A percentile compares a stretch with the other conserved stretches of the same genome.
Evolutionary conservation across 2,888 invertebrate genomes (phyloP).

Genomic region (Callinectes sapidus): DNA sequence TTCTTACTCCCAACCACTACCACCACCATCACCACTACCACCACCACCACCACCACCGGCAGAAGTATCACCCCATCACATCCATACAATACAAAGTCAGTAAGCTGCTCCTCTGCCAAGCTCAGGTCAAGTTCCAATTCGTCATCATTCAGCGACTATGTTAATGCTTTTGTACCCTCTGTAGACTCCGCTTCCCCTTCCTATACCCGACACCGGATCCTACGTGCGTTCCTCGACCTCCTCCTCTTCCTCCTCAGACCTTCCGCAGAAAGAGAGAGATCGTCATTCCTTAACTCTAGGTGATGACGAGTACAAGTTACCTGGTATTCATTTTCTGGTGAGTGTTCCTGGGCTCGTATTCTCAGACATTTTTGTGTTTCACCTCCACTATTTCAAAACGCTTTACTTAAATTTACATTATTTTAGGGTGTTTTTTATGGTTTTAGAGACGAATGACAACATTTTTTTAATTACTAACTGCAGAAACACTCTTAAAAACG

Average conservation of each 20-base stretch:
- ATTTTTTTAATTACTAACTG: too few relatives aligned
- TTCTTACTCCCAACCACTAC: background rate
- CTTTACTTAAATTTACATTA: too few relatives aligned
- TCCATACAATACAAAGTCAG: background rate
- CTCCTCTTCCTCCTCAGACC: background rate
- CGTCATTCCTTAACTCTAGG: background rate
- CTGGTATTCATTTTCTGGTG: background rate
- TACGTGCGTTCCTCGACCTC: background rate
- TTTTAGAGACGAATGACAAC: too few relatives aligned
- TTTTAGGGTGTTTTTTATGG: too few relatives aligned
- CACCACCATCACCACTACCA: too few relatives aligned
- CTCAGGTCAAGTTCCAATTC: background rate
- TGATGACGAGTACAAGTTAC: background rate
- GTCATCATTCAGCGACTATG: background rate
- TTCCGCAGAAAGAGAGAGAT: background rate
- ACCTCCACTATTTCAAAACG: too few relatives aligned
- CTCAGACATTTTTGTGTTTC: too few relatives aligned
- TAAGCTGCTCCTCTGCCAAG: background rate
- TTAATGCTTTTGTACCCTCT: conserved; percentile 12
- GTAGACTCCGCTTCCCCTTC: background rate
- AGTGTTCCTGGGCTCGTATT: background rate
- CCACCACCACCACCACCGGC: background rate
- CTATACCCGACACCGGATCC: background rate
- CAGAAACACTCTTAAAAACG: too few relatives aligned
- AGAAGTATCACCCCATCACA: too few relatives aligned